Percentiles rank a stretch among this genome's conserved stretches.
Conservation (phyloP, 2,113 vertebrate genomes). For the Neotragus moschatus region DNA sequence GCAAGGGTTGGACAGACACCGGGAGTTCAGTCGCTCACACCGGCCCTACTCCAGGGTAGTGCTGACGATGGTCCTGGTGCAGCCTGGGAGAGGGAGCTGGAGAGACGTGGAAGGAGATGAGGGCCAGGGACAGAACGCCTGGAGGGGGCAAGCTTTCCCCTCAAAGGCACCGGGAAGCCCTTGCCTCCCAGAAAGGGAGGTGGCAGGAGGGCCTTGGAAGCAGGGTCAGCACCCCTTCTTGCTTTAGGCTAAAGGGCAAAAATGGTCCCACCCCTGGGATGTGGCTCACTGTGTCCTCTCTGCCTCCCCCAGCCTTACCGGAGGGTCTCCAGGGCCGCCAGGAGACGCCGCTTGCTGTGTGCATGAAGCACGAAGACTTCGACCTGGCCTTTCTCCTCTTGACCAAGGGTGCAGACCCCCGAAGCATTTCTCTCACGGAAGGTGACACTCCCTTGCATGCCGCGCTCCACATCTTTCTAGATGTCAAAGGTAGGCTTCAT, state of each 20-base stretch:
- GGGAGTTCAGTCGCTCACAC: background rate
- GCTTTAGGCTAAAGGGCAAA: background rate
- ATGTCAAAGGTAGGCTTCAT: constrained; percentile 75
- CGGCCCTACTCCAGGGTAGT: background rate
- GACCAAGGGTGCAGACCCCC: constrained; percentile 79
- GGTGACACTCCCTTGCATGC: constrained; percentile 86
- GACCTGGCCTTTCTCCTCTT: constrained; percentile 79
- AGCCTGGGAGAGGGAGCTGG: background rate
- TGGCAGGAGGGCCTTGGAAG: background rate
- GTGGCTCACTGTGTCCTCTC: background rate
- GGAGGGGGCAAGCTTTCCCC: background rate
- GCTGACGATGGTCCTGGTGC: background rate
- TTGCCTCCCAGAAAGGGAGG: background rate
- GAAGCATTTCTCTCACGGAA: constrained; percentile 40
- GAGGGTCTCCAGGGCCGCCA: constrained; percentile 43
- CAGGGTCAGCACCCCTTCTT: background rate
- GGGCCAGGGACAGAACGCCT: background rate
- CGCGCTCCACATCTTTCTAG: constrained; percentile 81
- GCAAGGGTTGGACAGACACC: background rate
- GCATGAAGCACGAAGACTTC: constrained; percentile 76
- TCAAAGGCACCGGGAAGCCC: background rate
- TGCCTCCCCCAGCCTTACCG: constrained; percentile 35
- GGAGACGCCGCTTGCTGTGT: constrained; percentile 75
- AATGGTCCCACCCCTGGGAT: background rate
- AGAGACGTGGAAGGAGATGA: background rate